Evolutionary conservation across 2,888 invertebrate species (phyloP).

Genomic region (Hofmannophila pseudospretella): DNA sequence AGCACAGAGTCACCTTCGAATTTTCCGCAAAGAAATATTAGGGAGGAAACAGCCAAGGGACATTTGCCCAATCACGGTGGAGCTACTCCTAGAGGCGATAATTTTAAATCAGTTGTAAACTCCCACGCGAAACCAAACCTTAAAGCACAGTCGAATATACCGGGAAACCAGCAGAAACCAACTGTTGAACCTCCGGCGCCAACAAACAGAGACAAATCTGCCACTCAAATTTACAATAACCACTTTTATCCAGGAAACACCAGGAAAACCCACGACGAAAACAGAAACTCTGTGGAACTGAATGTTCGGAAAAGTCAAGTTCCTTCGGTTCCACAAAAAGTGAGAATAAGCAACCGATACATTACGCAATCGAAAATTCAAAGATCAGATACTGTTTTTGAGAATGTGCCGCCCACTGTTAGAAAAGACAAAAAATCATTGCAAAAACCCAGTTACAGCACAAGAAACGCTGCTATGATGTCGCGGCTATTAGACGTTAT

Average conservation of each 20-base stretch:
- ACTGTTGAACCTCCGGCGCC: too few relatives aligned
- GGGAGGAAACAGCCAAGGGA: background rate
- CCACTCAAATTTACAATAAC: background rate
- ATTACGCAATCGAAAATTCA: background rate
- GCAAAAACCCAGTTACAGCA: background rate
- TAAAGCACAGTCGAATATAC: background rate
- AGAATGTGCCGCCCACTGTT: background rate
- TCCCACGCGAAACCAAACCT: background rate
- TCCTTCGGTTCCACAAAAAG: conserved; percentile 26
- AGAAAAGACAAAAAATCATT: background rate
- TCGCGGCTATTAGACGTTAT: conserved; percentile 26
- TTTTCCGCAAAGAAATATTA: background rate
- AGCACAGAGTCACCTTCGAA: background rate
- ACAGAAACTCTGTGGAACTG: conserved; percentile 25
- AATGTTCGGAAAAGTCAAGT: conserved; percentile 31
- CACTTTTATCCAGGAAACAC: background rate
- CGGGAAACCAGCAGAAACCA: too few relatives aligned
- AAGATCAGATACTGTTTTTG: background rate
- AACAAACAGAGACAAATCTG: too few relatives aligned
- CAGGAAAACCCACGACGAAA: conserved; percentile 15
- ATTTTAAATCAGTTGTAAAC: background rate
- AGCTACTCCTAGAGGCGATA: too few relatives aligned
- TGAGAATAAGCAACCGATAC: conserved; percentile 23
- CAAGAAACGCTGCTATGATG: conserved; percentile 1
- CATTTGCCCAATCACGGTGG: background rate